Conservation (phyloP, 2,797 vertebrate species). For the Micromesistius poutassou region DNA sequence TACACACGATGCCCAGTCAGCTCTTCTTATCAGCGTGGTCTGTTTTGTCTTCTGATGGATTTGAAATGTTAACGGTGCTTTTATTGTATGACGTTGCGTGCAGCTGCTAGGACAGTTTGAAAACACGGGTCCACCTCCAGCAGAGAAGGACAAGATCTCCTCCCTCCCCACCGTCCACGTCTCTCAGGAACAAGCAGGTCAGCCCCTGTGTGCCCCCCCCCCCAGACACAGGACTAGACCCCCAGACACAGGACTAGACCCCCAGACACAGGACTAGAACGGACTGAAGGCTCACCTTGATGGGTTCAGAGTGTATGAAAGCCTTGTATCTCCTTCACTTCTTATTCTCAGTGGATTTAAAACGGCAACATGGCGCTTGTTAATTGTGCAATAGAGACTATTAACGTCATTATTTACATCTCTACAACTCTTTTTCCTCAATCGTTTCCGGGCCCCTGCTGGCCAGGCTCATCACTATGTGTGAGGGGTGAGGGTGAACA, state of each 20-base stretch:
- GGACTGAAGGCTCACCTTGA: not conserved
- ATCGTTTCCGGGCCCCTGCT: not conserved
- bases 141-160: slow-evolving; percentile 92
- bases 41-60: not conserved
- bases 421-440: not conserved
- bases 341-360: not conserved
- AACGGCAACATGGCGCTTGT: not conserved
- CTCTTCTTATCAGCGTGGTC: not conserved
- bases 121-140: slow-evolving; percentile 92
- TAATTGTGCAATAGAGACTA: not conserved
- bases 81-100: slow-evolving; percentile 12
- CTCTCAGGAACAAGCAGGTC: slow-evolving; percentile 90
- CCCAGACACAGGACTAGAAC: not conserved
- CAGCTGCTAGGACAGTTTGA: slow-evolving; percentile 94
- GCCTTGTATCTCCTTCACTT: not conserved
- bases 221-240: not conserved
- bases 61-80: slow-evolving; percentile 4
- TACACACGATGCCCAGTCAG: slow-evolving; percentile 48
- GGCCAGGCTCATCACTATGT: not conserved
- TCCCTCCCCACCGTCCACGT: slow-evolving; percentile 91
- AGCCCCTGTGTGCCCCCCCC: slow-evolving; percentile 24
- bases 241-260: not conserved
- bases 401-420: no score
- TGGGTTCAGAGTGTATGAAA: not conserved
- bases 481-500: no score